Conservation (phyloP, 2,797 vertebrate genomes). For the Phaenicophaeus curvirostris region DNA sequence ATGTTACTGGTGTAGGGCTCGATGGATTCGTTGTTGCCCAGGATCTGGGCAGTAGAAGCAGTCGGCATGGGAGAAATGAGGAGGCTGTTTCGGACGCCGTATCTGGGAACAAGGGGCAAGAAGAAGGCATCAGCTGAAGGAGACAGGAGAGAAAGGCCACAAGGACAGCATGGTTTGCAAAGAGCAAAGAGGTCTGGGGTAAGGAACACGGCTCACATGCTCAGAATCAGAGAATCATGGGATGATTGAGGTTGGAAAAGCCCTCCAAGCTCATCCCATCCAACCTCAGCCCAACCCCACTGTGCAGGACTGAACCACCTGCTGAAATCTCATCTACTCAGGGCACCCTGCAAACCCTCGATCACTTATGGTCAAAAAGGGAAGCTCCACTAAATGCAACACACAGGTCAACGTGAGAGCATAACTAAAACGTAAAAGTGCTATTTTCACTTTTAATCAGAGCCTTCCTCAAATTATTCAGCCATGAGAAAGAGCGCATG, state of each 20-base stretch:
- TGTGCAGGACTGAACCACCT: no score
- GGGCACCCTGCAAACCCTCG: neutral
- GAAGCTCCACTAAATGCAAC: neutral
- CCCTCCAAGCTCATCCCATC: no score
- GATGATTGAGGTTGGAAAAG: no score
- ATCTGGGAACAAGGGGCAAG: constrained; percentile 59
- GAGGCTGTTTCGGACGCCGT: constrained; percentile 94
- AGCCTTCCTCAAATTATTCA: neutral
- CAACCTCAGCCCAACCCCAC: no score
- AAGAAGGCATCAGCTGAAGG: neutral
- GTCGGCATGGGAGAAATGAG: constrained; percentile 97
- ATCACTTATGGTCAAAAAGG: neutral
- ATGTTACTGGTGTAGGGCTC: constrained; percentile 99
- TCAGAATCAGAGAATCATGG: no score
- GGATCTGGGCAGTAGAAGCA: constrained; percentile 96
- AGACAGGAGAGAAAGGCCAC: neutral
- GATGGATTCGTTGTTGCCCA: constrained; percentile 98
- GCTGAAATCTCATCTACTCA: neutral
- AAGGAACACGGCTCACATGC: no score
- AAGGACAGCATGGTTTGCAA: neutral
- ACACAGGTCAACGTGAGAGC: rapidly evolving
- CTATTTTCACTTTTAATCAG: neutral
- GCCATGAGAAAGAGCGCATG: neutral
- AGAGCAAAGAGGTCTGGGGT: neutral
- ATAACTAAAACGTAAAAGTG: neutral